phyloP scores from a whole-genome alignment of 2,888 invertebrate genomes.

The Perizoma flavofasciatum region DNA sequence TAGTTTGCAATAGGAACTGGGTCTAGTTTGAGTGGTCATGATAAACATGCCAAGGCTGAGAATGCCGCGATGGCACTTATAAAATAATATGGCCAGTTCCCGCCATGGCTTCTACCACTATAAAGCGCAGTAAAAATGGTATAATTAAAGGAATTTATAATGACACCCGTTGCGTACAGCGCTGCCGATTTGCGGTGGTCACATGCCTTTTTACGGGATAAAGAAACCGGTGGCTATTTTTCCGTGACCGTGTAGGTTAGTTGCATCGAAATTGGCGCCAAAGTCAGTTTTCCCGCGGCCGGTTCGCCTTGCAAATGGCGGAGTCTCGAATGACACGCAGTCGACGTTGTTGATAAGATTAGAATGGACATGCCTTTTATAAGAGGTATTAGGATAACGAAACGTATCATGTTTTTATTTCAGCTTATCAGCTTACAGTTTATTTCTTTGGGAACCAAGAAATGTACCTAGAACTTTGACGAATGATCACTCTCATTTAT shows the following conservation, averaged over 20 bases:
- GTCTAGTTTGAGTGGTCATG: constrained; percentile 44
- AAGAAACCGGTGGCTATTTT: constrained; percentile 41
- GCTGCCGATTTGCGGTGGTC: constrained; percentile 53
- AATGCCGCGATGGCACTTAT: constrained; percentile 61
- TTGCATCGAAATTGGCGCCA: constrained; percentile 79
- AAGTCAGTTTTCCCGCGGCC: constrained; percentile 80
- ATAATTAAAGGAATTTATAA: constrained; percentile 78
- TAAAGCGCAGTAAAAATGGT: constrained; percentile 73
- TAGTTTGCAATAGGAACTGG: constrained; percentile 17
- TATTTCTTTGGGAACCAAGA: constrained; percentile 6
- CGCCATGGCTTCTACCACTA: constrained; percentile 51
- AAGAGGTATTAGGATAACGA: constrained; percentile 10
- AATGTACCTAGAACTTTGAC: background rate
- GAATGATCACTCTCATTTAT: background rate
- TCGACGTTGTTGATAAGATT: constrained; percentile 37
- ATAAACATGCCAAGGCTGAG: constrained; percentile 64
- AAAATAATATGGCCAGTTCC: constrained; percentile 59
- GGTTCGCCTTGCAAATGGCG: constrained; percentile 82
- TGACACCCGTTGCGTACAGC: constrained; percentile 56
- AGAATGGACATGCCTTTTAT: constrained; percentile 26
- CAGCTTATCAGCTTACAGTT: constrained; percentile 1
- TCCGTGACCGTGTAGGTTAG: constrained; percentile 58
- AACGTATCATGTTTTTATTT: constrained; percentile 10
- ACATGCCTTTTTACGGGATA: constrained; percentile 17
- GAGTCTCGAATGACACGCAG: constrained; percentile 78